Base-by-base conservation (phyloP, 2,888 invertebrate species). In the Archaeoteleia sp. region DNA sequence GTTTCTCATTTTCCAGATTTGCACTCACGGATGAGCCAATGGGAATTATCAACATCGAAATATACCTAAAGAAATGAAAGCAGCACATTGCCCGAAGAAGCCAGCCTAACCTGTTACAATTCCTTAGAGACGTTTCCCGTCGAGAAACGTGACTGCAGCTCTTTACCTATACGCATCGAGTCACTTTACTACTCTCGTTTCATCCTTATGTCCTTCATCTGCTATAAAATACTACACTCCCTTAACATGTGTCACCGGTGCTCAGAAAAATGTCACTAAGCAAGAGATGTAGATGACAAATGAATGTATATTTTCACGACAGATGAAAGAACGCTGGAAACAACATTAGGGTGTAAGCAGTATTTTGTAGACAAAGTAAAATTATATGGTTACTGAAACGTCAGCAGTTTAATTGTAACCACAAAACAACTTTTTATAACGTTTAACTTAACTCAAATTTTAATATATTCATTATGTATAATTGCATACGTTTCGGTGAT, bases 91-190 rank as follows among this genome's bases (percentile, higher is more conserved):
- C 49, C 60, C 54, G 54, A 13, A 12, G 9, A 20, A 60, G 29
- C 42, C 30, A 51, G 37, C 53, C 53, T 66, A 43, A 58, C 58
- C 48, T 40, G 49, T 55, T 60, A 54, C 66, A 66, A 66, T 66
- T 66, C 66, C 66, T 42, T 15, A 1, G 66, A 49, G 66, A 60
- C 54, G 30, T 35, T 37, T 54, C 13, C 32, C 39, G 7, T 34
- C 53, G 40, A 42, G 30, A 53, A 32, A 66, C 48, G 67, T 67
- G 67, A 54, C 49, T 49, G 45, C 27, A 49, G 17, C 55, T 54
- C 61, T 51, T 61, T 61, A 40, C 45, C 66, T 60, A 43, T 45
- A 48, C 39, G 34, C 67, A 49, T 49, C 23, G 49, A 54, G 34
- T 17, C 46, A 43, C 39, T 67, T 60, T 49, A 55, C 60, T 67